These are phyloP conservation scores for Hycleus cichorii DNA, from an alignment of 1,140 invertebrate genomes.

Conservation along the genomic window DNA sequence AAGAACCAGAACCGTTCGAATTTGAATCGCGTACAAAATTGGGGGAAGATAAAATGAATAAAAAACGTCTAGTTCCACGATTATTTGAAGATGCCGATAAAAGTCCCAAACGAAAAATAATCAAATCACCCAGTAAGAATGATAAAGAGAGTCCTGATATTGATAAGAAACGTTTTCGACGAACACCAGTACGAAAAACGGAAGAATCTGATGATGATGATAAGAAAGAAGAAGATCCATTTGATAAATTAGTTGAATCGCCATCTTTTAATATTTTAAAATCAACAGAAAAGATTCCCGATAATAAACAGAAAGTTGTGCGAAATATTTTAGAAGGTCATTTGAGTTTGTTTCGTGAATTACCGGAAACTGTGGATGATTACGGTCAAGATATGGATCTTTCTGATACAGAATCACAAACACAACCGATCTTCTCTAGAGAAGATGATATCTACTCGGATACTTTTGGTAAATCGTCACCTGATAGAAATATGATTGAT, in stretches of 20 bases:
- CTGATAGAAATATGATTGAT: conserved; percentile 39
- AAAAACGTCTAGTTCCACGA: conserved; percentile 48
- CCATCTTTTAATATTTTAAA: conserved; percentile 37
- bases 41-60: conserved; percentile 46
- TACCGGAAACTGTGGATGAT: conserved; percentile 43
- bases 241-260: conserved; percentile 47
- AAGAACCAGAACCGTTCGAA: conserved; percentile 80
- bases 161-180: conserved; percentile 29
- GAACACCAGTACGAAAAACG: conserved; percentile 26
- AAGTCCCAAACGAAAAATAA: conserved; percentile 31
- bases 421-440: conserved; percentile 49
- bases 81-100: conserved; percentile 50
- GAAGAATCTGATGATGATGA: conserved; percentile 21
- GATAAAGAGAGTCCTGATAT: conserved; percentile 11
- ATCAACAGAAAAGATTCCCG: conserved; percentile 16
- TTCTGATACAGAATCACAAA: conserved; percentile 50
- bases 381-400: conserved; percentile 48
- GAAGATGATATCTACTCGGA: conserved; percentile 50
- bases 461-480: conserved; percentile 38
- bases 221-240: conserved; percentile 41
- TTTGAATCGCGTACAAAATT: conserved; percentile 55
- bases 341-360: conserved; percentile 34
- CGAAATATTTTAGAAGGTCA: conserved; percentile 27
- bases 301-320: conserved; percentile 18
- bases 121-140: conserved; percentile 27